Conservation (phyloP, 1,140 invertebrate species). For the Eupeodes corollae region DNA sequence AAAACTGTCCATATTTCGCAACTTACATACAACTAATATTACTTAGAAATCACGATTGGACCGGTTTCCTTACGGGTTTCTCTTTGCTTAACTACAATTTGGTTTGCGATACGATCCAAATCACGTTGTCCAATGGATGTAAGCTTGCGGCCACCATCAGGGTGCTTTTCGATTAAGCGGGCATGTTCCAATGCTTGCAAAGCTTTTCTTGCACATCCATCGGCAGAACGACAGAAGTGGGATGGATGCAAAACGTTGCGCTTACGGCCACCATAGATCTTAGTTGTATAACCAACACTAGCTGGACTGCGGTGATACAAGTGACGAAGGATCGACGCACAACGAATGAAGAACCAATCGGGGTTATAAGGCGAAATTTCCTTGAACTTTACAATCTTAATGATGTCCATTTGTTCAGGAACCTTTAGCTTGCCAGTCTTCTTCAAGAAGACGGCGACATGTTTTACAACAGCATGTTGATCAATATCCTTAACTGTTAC, state of each 20-base stretch:
- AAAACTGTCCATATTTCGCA: constrained; percentile 10
- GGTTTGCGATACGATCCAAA: constrained; percentile 93
- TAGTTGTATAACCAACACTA: constrained; percentile 88
- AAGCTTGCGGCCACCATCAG: constrained; percentile 76
- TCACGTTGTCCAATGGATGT: constrained; percentile 89
- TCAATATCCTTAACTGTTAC: constrained; percentile 95
- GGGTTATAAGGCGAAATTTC: constrained; percentile 94
- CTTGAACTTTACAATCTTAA: constrained; percentile 89
- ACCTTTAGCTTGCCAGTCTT: constrained; percentile 96
- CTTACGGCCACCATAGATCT: constrained; percentile 93
- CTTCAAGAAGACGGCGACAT: constrained; percentile 90
- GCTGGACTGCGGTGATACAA: constrained; percentile 90
- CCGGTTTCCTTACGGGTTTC: constrained; percentile 44
- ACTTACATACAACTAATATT: constrained; percentile 18
- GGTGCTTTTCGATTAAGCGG: constrained; percentile 87
- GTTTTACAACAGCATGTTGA: constrained; percentile 91
- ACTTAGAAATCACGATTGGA: constrained; percentile 37
- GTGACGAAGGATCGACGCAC: constrained; percentile 85
- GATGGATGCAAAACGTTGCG: constrained; percentile 93
- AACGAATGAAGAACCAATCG: constrained; percentile 94
- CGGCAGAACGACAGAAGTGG: constrained; percentile 83
- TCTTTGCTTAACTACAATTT: constrained; percentile 63
- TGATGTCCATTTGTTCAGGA: constrained; percentile 93
- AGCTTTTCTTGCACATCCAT: constrained; percentile 84
- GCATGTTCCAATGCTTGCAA: constrained; percentile 86